Conservation (phyloP, 2,888 invertebrate species). For the Pollenia labialis region DNA sequence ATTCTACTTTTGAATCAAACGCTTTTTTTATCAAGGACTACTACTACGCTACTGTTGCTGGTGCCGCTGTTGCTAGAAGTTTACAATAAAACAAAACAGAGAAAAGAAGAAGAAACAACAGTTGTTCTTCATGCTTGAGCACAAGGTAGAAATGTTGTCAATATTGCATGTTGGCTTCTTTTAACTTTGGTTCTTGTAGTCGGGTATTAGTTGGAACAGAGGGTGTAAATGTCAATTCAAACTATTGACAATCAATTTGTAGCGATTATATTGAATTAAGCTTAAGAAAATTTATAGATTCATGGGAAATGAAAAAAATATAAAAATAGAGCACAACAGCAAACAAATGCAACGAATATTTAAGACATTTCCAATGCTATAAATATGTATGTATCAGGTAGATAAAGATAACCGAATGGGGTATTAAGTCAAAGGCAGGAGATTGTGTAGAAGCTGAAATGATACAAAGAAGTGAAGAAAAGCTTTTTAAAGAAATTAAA, state of each 20-base stretch:
- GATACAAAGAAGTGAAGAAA: not conserved
- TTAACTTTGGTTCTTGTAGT: not conserved
- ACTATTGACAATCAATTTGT: constrained; percentile 71
- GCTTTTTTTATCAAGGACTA: constrained; percentile 1
- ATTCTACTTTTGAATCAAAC: not conserved
- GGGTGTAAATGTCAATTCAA: constrained; percentile 66
- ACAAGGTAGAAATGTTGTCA: constrained; percentile 53
- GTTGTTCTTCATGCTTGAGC: constrained; percentile 29
- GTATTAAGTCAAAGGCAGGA: not conserved
- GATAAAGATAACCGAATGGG: constrained; percentile 3
- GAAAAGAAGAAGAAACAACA: not conserved
- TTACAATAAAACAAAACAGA: not conserved
- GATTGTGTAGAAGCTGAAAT: no score
- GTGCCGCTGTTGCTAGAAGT: constrained; percentile 7
- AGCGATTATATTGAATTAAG: constrained; percentile 66
- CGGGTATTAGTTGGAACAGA: not conserved
- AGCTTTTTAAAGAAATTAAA: constrained; percentile 2
- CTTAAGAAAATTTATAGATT: constrained; percentile 60
- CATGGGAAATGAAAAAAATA: not conserved
- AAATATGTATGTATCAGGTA: not conserved
- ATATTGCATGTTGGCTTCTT: constrained; percentile 41
- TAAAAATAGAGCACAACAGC: not conserved
- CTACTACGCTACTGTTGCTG: not conserved
- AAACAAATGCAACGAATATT: not conserved
- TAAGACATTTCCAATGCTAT: no score